Evolutionary conservation across 2,113 vertebrate genomes (phyloP).

Genomic region (Bufo bufo): DNA sequence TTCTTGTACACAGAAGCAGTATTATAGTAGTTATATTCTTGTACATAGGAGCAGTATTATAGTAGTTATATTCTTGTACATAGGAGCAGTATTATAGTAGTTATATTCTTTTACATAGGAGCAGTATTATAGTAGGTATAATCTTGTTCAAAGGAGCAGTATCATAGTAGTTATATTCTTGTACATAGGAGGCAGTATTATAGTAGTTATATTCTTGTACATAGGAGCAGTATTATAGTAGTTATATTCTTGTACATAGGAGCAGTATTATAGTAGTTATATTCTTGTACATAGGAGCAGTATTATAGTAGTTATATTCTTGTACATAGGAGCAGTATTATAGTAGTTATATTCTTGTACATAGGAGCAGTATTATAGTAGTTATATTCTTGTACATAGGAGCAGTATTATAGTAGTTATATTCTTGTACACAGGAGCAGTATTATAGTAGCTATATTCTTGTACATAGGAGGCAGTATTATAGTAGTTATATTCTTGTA

Average conservation of each 20-base stretch:
- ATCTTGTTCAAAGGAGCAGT: background rate
- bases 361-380: conserved; percentile 16
- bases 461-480: conserved; percentile 11
- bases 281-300: background rate
- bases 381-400: conserved; percentile 10
- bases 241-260: background rate
- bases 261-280: conserved; percentile 2
- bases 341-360: conserved; percentile 6
- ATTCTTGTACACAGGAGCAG: conserved; percentile 9
- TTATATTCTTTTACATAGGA: background rate
- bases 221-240: background rate
- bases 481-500: conserved; percentile 1
- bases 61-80: background rate
- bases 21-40: conserved; percentile 6
- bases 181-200: background rate
- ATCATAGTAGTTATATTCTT: conserved; percentile 15
- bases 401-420: conserved; percentile 23
- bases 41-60: background rate
- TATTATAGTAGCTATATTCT: conserved; percentile 15
- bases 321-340: conserved; percentile 12
- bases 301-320: conserved; percentile 15
- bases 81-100: background rate
- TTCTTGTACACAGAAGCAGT: background rate
- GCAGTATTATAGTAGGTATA: conserved; percentile 9
- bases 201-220: background rate